Evolutionary conservation across 2,888 invertebrate genomes (phyloP).

Genomic region (Mactromeris polynyma): DNA sequence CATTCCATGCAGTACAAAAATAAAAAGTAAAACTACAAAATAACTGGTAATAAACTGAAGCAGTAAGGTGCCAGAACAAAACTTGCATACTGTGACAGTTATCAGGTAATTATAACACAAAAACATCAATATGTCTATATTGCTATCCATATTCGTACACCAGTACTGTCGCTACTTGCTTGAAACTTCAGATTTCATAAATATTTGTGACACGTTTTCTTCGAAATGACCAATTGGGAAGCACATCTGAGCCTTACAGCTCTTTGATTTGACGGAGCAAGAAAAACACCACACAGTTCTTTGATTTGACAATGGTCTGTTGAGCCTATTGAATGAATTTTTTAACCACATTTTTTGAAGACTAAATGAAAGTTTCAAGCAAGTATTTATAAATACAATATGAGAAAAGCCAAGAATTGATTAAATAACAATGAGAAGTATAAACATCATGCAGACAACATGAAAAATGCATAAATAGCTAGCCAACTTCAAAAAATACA

Average conservation of each 20-base stretch:
- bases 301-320: not conserved
- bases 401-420: slow-evolving; percentile 42
- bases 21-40: not conserved
- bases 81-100: slow-evolving; percentile 15
- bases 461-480: slow-evolving; percentile 57
- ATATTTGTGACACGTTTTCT: no score
- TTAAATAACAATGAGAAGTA: slow-evolving; percentile 45
- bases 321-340: not conserved
- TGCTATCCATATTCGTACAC: not conserved
- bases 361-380: slow-evolving; percentile 25
- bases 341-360: not conserved
- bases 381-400: slow-evolving; percentile 28
- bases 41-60: slow-evolving; percentile 29
- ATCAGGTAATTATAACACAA: not conserved
- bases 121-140: slow-evolving; percentile 15
- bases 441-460: slow-evolving; percentile 58
- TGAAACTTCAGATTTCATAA: not conserved
- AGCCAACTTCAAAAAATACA: slow-evolving; percentile 57
- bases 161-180: slow-evolving; percentile 19
- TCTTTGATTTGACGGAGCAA: no score
- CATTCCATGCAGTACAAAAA: slow-evolving; percentile 46
- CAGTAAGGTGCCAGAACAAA: slow-evolving; percentile 46
- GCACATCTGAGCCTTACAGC: no score
- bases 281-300: not conserved
- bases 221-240: no score